Evolutionary conservation across 2,888 invertebrate species (phyloP).

Genomic region (Aphidoletes aphidimyza): DNA sequence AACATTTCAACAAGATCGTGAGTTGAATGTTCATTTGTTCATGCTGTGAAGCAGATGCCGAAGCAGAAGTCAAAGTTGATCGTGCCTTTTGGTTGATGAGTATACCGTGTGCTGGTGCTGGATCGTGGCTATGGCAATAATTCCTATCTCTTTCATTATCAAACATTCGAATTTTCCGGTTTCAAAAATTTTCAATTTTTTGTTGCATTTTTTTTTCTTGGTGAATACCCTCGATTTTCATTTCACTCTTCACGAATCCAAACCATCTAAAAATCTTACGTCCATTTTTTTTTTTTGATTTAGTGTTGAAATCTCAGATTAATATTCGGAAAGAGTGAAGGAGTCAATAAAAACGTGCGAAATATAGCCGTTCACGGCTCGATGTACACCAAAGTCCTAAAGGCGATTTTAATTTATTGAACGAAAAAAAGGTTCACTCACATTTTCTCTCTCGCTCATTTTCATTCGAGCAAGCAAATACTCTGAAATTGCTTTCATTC

Average conservation of each 20-base stretch:
- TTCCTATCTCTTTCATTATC: neutral
- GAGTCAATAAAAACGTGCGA: neutral
- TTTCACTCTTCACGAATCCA: neutral
- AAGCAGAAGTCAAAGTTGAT: neutral
- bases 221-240: neutral
- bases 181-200: neutral
- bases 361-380: neutral
- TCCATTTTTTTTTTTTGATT: too few species aligned
- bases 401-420: neutral
- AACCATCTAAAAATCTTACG: too few species aligned
- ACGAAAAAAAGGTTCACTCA: conserved; percentile 30
- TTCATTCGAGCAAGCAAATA: too few species aligned
- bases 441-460: too few species aligned
- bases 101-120: neutral
- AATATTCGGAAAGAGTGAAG: neutral
- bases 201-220: neutral
- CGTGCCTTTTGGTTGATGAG: neutral
- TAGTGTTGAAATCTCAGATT: neutral
- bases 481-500: too few species aligned
- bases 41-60: too few species aligned
- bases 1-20: neutral
- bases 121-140: neutral
- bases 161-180: conserved; percentile 12
- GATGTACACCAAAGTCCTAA: neutral
- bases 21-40: conserved; percentile 11